Base-by-base conservation (phyloP, 2,888 invertebrate genomes). In the Argynnis bischoffii region DNA sequence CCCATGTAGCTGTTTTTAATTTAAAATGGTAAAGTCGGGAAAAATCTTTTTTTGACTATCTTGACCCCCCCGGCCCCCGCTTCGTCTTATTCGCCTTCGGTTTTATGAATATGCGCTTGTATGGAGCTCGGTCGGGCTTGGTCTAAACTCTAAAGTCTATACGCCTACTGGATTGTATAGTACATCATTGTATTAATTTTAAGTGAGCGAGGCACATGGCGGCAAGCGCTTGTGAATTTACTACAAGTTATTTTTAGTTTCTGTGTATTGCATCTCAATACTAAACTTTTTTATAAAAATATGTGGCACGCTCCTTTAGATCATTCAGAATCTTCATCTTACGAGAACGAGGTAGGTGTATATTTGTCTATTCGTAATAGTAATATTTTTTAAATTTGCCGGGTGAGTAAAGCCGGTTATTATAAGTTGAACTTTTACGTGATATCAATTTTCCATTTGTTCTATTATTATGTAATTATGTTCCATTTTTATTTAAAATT, bases 391-490 rank as follows among this genome's bases (percentile, higher is more conserved):
- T 48, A 48, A 59, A 59, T 59, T 48, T 59, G n/a, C 59, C 47
- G 47, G 59, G 47, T 59, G 48, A 48, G n/a, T 26, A 26, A 59
- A 57, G 26, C 48, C n/a, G 59, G 47, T 59, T 48, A 15, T 59
- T 59, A 59, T 47, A 48, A 26, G 35, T 11, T 41, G 6, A 59
- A 13, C 31, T 61, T 50, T 51, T 50, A 50, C 18, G 35, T 50
- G 18, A 16, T 41, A 18, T 51, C 50, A 14, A 61, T 41, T 51
- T 61, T 61, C 16, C 11, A 31, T 51, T 60, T 35, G 16, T 15
- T 15, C 51, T 51, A 18, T 60, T 55, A 64, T 67, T 69, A 66
- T 61, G 65, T 73, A 70, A 69, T 69, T 64, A 55, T 67, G 55
- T 55, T 61, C 54, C 46, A 54, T 55, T 63, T 70, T 67, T 2